phyloP scores from a whole-genome alignment of 2,888 invertebrate species.

The Crematogaster levior region DNA sequence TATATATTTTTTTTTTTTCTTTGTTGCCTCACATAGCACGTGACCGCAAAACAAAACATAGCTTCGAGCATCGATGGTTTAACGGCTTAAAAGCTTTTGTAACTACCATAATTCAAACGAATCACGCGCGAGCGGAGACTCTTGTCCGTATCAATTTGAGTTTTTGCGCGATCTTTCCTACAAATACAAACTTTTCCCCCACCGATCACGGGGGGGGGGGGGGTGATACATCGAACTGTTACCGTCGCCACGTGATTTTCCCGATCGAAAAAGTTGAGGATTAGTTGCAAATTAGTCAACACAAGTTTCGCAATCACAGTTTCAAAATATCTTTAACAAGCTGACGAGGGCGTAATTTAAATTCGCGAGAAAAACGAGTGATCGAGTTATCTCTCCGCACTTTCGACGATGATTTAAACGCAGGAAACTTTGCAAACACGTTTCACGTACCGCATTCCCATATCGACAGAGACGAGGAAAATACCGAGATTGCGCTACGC shows the following conservation, averaged over 20 bases:
- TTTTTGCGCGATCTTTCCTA: constrained; percentile 57
- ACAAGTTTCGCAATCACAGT: constrained; percentile 2
- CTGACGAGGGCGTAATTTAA: constrained; percentile 14
- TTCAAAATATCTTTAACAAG: constrained; percentile 22
- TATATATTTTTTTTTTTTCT: background rate
- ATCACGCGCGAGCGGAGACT: constrained; percentile 68
- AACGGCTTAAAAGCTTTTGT: constrained; percentile 64
- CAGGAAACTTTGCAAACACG: constrained; percentile 7
- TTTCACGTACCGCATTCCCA: background rate
- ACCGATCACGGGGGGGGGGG: background rate
- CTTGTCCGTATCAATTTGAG: constrained; percentile 68
- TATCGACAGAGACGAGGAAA: constrained; percentile 25
- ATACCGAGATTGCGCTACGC: constrained; percentile 9
- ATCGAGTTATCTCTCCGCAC: background rate
- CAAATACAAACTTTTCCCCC: background rate
- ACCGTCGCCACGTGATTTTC: background rate
- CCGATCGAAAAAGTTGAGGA: background rate
- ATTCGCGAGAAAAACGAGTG: constrained; percentile 2
- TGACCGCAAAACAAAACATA: constrained; percentile 15
- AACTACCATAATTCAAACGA: constrained; percentile 70
- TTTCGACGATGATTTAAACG: constrained; percentile 27
- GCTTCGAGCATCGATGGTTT: constrained; percentile 23
- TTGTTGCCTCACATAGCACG: constrained; percentile 17
- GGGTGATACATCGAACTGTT: background rate
- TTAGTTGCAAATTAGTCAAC: constrained; percentile 11